These are phyloP conservation scores for Mechanitis mazaeus DNA, from an alignment of 2,888 invertebrate species.

Conservation along the genomic window DNA sequence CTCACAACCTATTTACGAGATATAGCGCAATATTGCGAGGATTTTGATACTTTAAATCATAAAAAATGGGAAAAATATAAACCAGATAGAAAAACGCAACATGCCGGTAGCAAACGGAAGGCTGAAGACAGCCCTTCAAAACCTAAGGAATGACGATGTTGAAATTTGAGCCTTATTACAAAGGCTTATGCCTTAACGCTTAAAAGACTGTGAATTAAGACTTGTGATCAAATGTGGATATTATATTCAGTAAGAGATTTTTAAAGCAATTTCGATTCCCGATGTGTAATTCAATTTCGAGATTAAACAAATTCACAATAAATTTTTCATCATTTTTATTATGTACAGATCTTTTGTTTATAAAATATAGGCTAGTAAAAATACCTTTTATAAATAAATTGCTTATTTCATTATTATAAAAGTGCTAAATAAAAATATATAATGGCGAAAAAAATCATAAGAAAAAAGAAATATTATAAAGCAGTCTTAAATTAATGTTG, in stretches of 20 bases:
- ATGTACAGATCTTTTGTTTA: no score
- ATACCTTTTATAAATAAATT: no score
- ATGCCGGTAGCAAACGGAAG: conserved; percentile 65
- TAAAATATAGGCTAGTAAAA: no score
- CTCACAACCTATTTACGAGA: conserved; percentile 88
- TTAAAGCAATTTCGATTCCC: not conserved
- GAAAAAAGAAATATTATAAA: no score
- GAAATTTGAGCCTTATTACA: conserved; percentile 2
- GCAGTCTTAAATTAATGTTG: no score
- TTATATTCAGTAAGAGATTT: not conserved
- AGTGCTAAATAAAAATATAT: no score
- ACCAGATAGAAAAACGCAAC: conserved; percentile 59
- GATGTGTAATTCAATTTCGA: no score
- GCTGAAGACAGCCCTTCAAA: conserved; percentile 63
- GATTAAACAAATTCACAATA: no score
- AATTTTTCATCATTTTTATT: no score
- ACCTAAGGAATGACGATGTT: conserved; percentile 55
- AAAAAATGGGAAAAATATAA: conserved; percentile 92
- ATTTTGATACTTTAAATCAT: conserved; percentile 91
- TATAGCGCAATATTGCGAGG: conserved; percentile 87
- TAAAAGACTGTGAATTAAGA: conserved; percentile 38
- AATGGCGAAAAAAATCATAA: no score
- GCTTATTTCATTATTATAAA: no score
- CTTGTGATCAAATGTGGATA: conserved; percentile 12
- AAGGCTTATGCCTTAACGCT: conserved; percentile 35